A percentile compares a stretch with the other conserved stretches of the same genome.
These are phyloP conservation scores for Scelioninae gen. 2 DNA, from an alignment of 2,888 invertebrate genomes.

Conservation along the genomic window DNA sequence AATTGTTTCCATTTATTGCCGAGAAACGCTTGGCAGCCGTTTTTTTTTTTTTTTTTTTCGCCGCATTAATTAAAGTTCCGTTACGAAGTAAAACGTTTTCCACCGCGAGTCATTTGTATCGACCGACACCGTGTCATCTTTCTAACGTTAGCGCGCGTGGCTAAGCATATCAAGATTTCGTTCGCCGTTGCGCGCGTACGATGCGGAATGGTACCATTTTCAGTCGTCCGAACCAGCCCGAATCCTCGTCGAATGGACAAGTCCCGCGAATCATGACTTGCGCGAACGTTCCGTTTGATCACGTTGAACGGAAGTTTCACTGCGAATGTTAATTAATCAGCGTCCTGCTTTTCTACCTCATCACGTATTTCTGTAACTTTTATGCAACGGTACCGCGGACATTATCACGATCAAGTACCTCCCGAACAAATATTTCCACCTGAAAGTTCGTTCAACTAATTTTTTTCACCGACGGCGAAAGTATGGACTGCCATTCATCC, in stretches of 20 bases:
- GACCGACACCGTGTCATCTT: no score
- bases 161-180: neutral
- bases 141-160: no score
- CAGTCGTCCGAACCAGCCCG: neutral
- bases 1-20: constrained; percentile 4
- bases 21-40: neutral
- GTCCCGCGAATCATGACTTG: constrained; percentile 36
- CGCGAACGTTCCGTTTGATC: constrained; percentile 35
- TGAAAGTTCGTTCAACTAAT: constrained; percentile 50
- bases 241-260: constrained; percentile 6
- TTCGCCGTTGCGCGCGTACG: no score
- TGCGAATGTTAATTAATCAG: constrained; percentile 52
- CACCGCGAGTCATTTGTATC: constrained; percentile 4
- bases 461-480: constrained; percentile 43
- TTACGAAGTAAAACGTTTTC: neutral
- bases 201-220: neutral
- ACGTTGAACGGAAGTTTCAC: constrained; percentile 55
- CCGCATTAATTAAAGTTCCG: constrained; percentile 12
- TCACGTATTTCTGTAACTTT: constrained; percentile 55
- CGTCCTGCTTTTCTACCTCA: constrained; percentile 44
- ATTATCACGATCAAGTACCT: constrained; percentile 23
- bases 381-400: constrained; percentile 44
- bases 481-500: constrained; percentile 30
- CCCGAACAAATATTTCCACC: constrained; percentile 37
- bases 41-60: no score